phyloP scores from a whole-genome alignment of 2,113 vertebrate species.

The Dascyllus trimaculatus region DNA sequence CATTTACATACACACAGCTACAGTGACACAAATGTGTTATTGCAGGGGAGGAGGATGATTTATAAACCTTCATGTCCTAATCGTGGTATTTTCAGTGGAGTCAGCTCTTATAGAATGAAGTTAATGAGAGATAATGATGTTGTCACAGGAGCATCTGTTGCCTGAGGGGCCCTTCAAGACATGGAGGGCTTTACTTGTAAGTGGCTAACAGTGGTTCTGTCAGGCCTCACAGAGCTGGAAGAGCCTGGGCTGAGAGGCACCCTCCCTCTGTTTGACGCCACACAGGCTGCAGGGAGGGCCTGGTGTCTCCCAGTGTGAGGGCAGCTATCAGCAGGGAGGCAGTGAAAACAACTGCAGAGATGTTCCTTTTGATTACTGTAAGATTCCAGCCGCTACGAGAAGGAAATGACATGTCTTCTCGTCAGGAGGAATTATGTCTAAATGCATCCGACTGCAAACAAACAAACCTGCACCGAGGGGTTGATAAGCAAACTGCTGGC shows the following conservation, averaged over 20 bases:
- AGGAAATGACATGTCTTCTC: constrained; percentile 51
- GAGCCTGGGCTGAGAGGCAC: constrained; percentile 8
- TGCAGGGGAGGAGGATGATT: constrained; percentile 6
- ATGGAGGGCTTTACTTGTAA: constrained; percentile 32
- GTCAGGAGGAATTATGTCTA: constrained; percentile 16
- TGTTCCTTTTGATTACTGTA: constrained; percentile 26
- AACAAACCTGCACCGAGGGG: constrained; percentile 25
- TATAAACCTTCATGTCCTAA: not conserved
- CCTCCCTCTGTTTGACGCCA: constrained; percentile 16
- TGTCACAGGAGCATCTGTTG: constrained; percentile 23
- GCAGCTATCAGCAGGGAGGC: constrained; percentile 42
- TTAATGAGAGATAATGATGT: constrained; percentile 68
- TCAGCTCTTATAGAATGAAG: constrained; percentile 43
- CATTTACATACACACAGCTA: constrained; percentile 35
- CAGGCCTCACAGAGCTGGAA: constrained; percentile 13
- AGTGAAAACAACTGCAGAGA: constrained; percentile 48
- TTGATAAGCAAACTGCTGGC: constrained; percentile 11
- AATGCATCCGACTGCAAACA: constrained; percentile 53
- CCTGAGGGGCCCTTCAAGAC: constrained; percentile 13
- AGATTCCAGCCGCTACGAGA: not conserved
- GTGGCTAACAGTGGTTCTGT: constrained; percentile 6
- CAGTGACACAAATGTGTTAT: constrained; percentile 4
- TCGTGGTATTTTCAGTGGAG: constrained; percentile 18
- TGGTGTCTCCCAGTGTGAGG: constrained; percentile 18
- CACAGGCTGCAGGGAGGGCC: constrained; percentile 10